These are phyloP conservation scores for Chaenogobius annularis DNA, from an alignment of 2,113 vertebrate species.

Conservation along the genomic window DNA sequence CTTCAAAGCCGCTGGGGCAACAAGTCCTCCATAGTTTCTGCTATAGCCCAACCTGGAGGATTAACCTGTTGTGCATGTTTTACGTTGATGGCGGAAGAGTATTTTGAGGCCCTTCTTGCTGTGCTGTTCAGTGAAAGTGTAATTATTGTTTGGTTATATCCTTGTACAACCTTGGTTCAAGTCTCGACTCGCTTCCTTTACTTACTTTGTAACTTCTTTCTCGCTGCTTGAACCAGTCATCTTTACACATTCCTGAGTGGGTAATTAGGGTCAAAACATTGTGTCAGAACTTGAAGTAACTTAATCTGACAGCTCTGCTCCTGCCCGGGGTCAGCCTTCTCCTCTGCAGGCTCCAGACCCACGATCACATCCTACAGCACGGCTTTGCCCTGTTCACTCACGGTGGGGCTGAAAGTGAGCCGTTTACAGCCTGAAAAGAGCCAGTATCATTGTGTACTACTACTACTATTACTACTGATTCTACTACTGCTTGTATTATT, in stretches of 20 bases:
- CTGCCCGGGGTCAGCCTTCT: constrained; percentile 28
- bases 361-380: constrained; percentile 10
- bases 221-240: neutral
- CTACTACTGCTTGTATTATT: no score
- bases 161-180: no score
- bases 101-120: no score
- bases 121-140: no score
- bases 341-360: constrained; percentile 9
- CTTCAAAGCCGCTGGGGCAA: no score
- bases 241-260: constrained; percentile 21
- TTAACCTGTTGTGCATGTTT: neutral
- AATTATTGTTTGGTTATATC: no score
- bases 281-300: constrained; percentile 28
- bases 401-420: constrained; percentile 2
- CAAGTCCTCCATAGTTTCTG: no score
- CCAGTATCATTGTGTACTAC: neutral
- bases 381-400: constrained; percentile 9
- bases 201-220: neutral
- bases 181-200: no score
- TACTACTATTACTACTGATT: no score
- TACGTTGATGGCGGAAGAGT: neutral
- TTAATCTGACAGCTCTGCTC: constrained; percentile 40
- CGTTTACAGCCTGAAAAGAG: constrained; percentile 1
- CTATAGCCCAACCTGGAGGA: no score
- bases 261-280: constrained; percentile 39